Evolutionary conservation across 1,140 invertebrate species (phyloP).

Genomic region (Drosophila ananassae): DNA sequence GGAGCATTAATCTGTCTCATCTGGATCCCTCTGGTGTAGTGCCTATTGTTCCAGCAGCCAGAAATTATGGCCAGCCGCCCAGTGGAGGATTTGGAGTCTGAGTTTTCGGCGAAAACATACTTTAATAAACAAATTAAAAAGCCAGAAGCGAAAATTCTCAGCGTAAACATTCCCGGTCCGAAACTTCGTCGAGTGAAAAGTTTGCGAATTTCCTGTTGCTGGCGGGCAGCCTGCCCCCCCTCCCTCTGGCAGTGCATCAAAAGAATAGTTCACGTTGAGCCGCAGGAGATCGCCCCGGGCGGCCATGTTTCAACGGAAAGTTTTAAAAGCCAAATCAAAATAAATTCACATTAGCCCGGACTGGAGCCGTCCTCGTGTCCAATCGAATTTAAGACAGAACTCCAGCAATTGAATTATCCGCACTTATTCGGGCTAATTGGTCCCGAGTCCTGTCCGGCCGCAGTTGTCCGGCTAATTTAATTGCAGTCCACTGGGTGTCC

Average conservation of each 20-base stretch:
- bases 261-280: conserved; percentile 46
- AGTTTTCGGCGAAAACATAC: conserved; percentile 17
- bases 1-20: conserved; percentile 32
- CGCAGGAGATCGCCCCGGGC: conserved; percentile 32
- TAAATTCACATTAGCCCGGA: conserved; percentile 44
- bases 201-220: conserved; percentile 49
- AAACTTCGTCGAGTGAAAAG: conserved; percentile 46
- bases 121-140: conserved; percentile 53
- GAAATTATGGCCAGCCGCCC: too few species aligned
- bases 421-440: conserved; percentile 65
- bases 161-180: conserved; percentile 21
- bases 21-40: neutral
- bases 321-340: conserved; percentile 43
- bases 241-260: conserved; percentile 26
- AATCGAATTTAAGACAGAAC: conserved; percentile 20
- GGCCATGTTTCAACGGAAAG: conserved; percentile 38
- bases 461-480: conserved; percentile 42
- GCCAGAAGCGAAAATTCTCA: conserved; percentile 24
- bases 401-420: conserved; percentile 56
- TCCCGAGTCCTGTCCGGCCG: conserved; percentile 19
- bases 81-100: neutral
- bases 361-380: conserved; percentile 7
- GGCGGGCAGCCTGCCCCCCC: conserved; percentile 2
- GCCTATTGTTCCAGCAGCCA: too few species aligned
- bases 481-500: conserved; percentile 45